Base-by-base conservation (phyloP, 1,140 invertebrate species). In the Anastatus disparis region DNA sequence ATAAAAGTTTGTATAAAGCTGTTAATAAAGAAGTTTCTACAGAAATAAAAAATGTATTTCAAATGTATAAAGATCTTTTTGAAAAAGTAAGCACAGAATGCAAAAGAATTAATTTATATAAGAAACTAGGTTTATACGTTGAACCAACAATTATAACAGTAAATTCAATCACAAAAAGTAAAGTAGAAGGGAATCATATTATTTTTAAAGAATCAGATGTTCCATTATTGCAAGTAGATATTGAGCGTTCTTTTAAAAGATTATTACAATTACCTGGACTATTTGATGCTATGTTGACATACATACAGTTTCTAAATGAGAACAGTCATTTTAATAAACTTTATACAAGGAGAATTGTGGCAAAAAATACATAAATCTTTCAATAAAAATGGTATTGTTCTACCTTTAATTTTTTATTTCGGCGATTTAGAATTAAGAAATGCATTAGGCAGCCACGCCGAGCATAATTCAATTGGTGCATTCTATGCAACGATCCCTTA, bases 361-460 rank as follows among this genome's bases (percentile, higher is more conserved):
- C 24, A 59, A 55, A 35, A 40, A 59, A 31, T 68, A 22, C 40
- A 29, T 26, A 31, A 52, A 29, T 10, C 26, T 44, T 52, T 24
- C 38, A 35, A 64, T n/a, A 35, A 55, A 20, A 13, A 59, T 53
- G 64, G 64, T 15, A 68, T 73, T 44, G 58, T 71, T 12, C 55
- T 76, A 3, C 72, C 76, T 15, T 61, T 77, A 12, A 46, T 74
- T 46, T n/a, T 73, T 26, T 78, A 72, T 70, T 74, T 61, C 42
- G 75, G 71, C 35, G 75, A 78, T 50, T 63, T 75, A 1, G 71
- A 75, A 62, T 44, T 48, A 10, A 55, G 66, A 2, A 71, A 74
- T 53, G 26, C 59, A 9, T 35, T 73, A 59, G 74, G 74, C 0
- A 48, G 55, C 13, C 72, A 77, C 35, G 59, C 71, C 9, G 74